A percentile compares a stretch with the other conserved stretches of the same genome.
phyloP scores from a whole-genome alignment of 2,113 vertebrate genomes.

The Tretioscincus oriximinensis region DNA sequence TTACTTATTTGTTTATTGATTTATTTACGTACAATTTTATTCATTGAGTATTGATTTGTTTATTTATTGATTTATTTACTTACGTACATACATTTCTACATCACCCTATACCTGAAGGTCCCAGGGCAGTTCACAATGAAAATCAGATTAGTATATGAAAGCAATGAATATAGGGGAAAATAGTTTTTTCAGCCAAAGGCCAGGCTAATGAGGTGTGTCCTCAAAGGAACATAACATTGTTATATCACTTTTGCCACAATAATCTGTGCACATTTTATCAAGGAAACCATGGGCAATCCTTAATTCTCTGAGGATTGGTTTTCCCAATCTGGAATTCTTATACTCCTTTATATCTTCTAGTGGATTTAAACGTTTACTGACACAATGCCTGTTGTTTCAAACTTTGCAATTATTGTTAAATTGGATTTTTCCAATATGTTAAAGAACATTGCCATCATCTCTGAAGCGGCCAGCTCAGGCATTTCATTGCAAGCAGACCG shows the following conservation, averaged over 20 bases:
- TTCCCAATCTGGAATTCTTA: background rate
- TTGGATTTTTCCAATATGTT: background rate
- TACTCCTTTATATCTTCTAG: too few species aligned
- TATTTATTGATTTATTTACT: too few species aligned
- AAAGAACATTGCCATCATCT: slow-evolving; percentile 98
- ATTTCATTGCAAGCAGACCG: slow-evolving; percentile 97
- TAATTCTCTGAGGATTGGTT: background rate
- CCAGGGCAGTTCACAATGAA: too few species aligned
- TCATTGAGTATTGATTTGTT: too few species aligned
- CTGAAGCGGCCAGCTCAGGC: slow-evolving; percentile 96
- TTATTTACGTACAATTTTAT: too few species aligned
- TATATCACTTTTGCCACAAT: background rate
- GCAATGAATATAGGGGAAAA: too few species aligned
- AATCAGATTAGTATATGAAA: too few species aligned
- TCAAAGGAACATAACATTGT: too few species aligned
- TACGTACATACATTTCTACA: too few species aligned
- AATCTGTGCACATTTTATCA: background rate
- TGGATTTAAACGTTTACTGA: background rate
- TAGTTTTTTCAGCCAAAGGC: too few species aligned
- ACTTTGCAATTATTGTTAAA: background rate
- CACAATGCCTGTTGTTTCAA: background rate
- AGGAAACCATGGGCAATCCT: background rate
- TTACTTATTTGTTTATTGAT: too few species aligned
- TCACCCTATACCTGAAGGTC: too few species aligned
- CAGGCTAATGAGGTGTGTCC: background rate